Conservation (phyloP, 2,888 invertebrate genomes). For the Tiliacea aurago region DNA sequence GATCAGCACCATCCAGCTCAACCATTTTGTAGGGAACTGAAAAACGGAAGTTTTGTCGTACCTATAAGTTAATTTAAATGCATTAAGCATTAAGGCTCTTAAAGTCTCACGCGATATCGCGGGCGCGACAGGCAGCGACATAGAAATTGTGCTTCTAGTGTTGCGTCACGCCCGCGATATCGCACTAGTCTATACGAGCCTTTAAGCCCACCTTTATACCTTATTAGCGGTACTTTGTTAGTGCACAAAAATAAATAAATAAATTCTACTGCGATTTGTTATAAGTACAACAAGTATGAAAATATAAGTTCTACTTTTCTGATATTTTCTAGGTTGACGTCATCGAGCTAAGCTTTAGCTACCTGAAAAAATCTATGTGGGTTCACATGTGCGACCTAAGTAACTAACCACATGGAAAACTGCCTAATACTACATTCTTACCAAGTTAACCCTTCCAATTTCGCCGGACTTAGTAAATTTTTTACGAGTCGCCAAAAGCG, state of each 20-base stretch:
- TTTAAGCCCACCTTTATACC: not conserved
- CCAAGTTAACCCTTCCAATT: conserved; percentile 38
- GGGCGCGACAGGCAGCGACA: no score
- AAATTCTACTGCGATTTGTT: not conserved
- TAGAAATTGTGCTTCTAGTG: no score
- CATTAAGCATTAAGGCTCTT: no score
- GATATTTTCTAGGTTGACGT: not conserved
- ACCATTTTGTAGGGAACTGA: no score
- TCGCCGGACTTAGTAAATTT: conserved; percentile 32
- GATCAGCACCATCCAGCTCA: no score
- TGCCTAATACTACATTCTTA: conserved; percentile 8
- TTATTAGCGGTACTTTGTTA: not conserved
- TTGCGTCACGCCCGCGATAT: no score
- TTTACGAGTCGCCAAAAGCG: conserved; percentile 63
- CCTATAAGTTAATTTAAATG: no score
- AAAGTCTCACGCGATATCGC: no score
- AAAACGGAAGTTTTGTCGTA: no score
- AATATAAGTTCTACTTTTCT: not conserved
- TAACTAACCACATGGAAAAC: conserved; percentile 32
- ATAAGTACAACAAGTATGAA: not conserved
- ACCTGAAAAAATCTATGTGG: not conserved
- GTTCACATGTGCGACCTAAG: conserved; percentile 6
- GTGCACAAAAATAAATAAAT: not conserved
- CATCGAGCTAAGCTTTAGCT: not conserved
- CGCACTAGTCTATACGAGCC: no score